Conservation (phyloP, 1,140 invertebrate species). For the Macrobrachium rosenbergii region DNA sequence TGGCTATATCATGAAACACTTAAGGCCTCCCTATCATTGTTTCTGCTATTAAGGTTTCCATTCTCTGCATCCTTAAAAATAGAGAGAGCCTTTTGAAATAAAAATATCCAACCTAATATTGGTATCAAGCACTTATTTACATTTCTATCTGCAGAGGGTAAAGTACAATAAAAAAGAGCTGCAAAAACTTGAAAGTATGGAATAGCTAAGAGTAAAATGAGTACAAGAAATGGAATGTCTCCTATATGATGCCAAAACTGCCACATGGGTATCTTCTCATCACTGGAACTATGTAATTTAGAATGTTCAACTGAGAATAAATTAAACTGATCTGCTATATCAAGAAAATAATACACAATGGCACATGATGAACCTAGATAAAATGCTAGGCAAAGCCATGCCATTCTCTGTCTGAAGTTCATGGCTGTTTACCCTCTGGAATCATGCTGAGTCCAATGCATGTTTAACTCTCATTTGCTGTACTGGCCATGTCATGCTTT, state of each 20-base stretch:
- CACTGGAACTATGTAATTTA: slow-evolving; percentile 34
- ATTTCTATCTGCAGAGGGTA: slow-evolving; percentile 53
- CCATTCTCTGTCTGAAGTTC: slow-evolving; percentile 58
- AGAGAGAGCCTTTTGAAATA: slow-evolving; percentile 48
- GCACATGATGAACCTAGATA: slow-evolving; percentile 45
- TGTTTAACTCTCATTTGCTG: background rate
- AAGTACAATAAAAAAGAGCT: slow-evolving; percentile 53
- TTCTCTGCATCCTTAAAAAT: slow-evolving; percentile 29
- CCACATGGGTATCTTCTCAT: slow-evolving; percentile 26
- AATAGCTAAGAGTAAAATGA: slow-evolving; percentile 45
- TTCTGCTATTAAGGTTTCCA: slow-evolving; percentile 4
- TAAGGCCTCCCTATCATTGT: slow-evolving; percentile 8
- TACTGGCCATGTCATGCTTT: background rate
- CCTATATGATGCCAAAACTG: slow-evolving; percentile 54
- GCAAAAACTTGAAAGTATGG: slow-evolving; percentile 57
- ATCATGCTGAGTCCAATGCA: background rate
- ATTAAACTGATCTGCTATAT: slow-evolving; percentile 54
- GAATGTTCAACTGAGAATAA: slow-evolving; percentile 52
- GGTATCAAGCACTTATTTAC: slow-evolving; percentile 57
- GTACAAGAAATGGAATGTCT: slow-evolving; percentile 45
- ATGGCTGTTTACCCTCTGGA: slow-evolving; percentile 1
- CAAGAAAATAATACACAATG: slow-evolving; percentile 53
- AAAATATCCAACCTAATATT: slow-evolving; percentile 56
- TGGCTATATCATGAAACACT: slow-evolving; percentile 41
- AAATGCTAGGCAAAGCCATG: slow-evolving; percentile 53